Percentiles rank a stretch among this genome's conserved stretches.
Evolutionary conservation across 2,888 invertebrate species (phyloP).

Genomic region (Hydroisotoma schaefferi): DNA sequence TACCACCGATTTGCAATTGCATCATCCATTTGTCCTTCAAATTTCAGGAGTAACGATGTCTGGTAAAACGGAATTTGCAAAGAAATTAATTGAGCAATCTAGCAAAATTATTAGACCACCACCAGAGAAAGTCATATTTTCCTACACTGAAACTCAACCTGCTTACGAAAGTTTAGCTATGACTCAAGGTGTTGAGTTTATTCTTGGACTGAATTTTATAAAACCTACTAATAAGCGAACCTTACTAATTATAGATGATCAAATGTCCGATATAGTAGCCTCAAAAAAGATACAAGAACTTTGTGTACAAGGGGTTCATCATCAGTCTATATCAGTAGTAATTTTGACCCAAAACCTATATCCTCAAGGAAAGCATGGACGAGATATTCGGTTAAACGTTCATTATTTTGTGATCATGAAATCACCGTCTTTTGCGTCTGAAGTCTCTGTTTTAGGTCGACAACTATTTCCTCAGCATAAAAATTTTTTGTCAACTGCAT

Average conservation of each 20-base stretch:
- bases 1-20: not conserved
- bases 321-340: constrained; percentile 13
- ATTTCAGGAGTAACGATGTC: constrained; percentile 6
- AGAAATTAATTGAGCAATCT: not conserved
- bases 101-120: not conserved
- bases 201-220: constrained; percentile 4
- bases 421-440: constrained; percentile 9
- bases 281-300: not conserved
- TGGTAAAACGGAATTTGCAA: constrained; percentile 13
- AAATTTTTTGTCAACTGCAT: constrained; percentile 21
- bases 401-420: constrained; percentile 9
- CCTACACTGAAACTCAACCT: constrained; percentile 8
- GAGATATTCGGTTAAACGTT: constrained; percentile 14
- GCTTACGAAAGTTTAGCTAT: constrained; percentile 3
- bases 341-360: constrained; percentile 11
- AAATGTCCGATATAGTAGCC: constrained; percentile 1
- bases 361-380: constrained; percentile 18
- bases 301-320: constrained; percentile 11
- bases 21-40: not conserved
- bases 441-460: constrained; percentile 6
- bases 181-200: not conserved
- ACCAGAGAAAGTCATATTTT: constrained; percentile 6
- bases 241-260: constrained; percentile 7
- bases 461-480: constrained; percentile 6
- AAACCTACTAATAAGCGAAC: not conserved